These are phyloP conservation scores for Baryphthengus martii DNA, from an alignment of 2,113 vertebrate species.

Conservation along the genomic window DNA sequence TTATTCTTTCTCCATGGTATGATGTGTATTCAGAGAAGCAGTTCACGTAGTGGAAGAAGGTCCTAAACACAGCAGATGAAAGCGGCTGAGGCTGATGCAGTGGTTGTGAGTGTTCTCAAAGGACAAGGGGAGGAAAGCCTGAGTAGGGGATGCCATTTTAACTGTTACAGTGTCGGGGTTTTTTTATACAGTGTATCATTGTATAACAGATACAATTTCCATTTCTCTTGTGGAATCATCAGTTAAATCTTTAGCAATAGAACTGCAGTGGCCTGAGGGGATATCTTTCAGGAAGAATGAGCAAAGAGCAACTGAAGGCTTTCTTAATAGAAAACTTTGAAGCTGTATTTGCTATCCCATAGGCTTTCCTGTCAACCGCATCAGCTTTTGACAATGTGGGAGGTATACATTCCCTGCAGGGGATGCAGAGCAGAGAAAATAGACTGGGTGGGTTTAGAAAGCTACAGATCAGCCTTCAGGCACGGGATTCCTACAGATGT, in stretches of 20 bases:
- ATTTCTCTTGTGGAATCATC: constrained; percentile 7
- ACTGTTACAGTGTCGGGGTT: not conserved
- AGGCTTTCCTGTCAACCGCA: constrained; percentile 37
- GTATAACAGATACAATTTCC: not conserved
- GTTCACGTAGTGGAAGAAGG: not conserved
- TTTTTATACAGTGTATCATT: not conserved
- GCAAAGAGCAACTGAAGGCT: not conserved
- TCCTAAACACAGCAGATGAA: not conserved
- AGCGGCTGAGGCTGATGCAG: not conserved
- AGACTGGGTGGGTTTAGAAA: constrained; percentile 33
- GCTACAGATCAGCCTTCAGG: not conserved
- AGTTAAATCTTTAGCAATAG: constrained; percentile 32
- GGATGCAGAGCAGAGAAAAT: not conserved
- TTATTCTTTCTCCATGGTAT: not conserved
- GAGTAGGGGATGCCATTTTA: not conserved
- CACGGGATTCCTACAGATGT: constrained; percentile 4
- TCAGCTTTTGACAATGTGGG: constrained; percentile 34
- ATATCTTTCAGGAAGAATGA: constrained; percentile 47
- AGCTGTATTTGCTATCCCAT: constrained; percentile 30
- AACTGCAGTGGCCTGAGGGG: constrained; percentile 6
- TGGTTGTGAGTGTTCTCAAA: not conserved
- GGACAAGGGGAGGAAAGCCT: not conserved
- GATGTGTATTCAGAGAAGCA: not conserved
- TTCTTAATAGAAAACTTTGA: constrained; percentile 49
- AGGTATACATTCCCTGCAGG: constrained; percentile 29